These are phyloP conservation scores for Peromyscus nudipes DNA, from an alignment of 2,797 vertebrate genomes.

Conservation along the genomic window DNA sequence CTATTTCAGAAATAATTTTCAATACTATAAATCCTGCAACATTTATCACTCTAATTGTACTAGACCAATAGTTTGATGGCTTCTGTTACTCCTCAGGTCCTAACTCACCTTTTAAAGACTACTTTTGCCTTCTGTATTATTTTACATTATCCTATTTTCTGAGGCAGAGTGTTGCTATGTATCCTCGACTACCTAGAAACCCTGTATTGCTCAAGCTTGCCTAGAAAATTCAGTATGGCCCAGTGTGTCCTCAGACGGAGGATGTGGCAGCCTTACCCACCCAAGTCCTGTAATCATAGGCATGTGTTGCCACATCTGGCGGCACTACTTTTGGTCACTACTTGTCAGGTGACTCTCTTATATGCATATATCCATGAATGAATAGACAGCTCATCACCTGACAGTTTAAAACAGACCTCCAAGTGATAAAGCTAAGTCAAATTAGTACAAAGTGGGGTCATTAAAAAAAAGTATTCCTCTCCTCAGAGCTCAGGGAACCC, in stretches of 20 bases:
- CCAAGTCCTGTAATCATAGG: background rate
- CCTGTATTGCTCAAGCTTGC: background rate
- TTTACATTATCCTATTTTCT: background rate
- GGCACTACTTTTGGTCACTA: background rate
- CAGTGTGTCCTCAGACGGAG: background rate
- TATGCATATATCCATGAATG: background rate
- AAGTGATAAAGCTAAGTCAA: background rate
- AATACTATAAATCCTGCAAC: background rate
- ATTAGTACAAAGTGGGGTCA: background rate
- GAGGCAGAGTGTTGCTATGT: background rate
- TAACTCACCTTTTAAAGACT: background rate
- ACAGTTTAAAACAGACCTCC: background rate
- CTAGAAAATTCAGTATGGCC: background rate
- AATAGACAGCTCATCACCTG: background rate
- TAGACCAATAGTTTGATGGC: background rate
- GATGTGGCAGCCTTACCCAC: background rate
- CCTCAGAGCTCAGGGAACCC: background rate
- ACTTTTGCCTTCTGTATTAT: background rate
- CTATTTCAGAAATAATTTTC: slow-evolving; percentile 26
- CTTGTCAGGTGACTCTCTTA: background rate
- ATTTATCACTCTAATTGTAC: background rate
- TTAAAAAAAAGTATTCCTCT: background rate
- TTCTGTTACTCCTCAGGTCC: background rate
- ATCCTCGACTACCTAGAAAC: background rate
- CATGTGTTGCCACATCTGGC: background rate